phyloP scores from a whole-genome alignment of 1,140 invertebrate genomes.

The Panagrolaimus sp. region DNA sequence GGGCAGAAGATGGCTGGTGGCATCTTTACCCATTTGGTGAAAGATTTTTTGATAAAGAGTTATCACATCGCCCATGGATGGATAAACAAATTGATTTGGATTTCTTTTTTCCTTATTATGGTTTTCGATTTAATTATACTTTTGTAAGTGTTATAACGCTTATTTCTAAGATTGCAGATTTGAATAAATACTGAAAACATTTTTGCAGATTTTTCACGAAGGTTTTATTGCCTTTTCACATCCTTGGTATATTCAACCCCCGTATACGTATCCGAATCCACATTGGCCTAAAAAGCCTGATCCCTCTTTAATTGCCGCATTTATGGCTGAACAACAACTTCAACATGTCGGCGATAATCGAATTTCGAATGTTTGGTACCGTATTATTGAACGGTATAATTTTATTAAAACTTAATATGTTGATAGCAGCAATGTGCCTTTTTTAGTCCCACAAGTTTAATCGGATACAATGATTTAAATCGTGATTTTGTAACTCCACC shows the following conservation, averaged over 20 bases:
- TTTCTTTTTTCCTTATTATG: constrained; percentile 85
- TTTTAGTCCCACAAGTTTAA: constrained; percentile 34
- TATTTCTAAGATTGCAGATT: neutral
- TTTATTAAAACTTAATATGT: no score
- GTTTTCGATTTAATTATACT: constrained; percentile 86
- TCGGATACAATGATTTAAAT: constrained; percentile 40
- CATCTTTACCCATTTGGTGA: constrained; percentile 43
- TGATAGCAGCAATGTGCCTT: no score
- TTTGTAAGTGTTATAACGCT: constrained; percentile 69
- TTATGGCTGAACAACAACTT: constrained; percentile 69
- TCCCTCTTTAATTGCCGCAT: constrained; percentile 85
- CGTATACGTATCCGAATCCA: constrained; percentile 74
- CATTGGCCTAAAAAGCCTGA: constrained; percentile 79
- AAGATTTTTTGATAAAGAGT: constrained; percentile 33
- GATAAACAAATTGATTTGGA: constrained; percentile 54
- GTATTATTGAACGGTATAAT: constrained; percentile 37
- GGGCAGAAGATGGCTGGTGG: constrained; percentile 45
- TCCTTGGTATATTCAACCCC: constrained; percentile 67
- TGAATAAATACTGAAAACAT: neutral
- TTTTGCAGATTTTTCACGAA: constrained; percentile 41
- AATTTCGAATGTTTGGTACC: constrained; percentile 45
- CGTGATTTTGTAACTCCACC: constrained; percentile 24
- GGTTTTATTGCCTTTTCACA: constrained; percentile 42
- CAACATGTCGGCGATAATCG: constrained; percentile 44
- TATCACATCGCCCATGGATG: constrained; percentile 41